Evolutionary conservation across 1,140 invertebrate genomes (phyloP).

Genomic region (Conopomorpha cramerella): DNA sequence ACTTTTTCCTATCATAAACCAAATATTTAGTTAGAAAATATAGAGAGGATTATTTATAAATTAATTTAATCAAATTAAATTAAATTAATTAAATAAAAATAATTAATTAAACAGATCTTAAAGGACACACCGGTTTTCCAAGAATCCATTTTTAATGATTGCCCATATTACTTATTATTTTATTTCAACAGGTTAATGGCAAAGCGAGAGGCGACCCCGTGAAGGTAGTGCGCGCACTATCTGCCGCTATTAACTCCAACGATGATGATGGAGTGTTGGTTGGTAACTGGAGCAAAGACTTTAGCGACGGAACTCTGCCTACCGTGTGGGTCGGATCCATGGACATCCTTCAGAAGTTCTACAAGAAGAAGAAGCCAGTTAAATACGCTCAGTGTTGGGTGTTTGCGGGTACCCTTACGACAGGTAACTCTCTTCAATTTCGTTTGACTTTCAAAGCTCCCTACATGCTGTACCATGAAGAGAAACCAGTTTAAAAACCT

Average conservation of each 20-base stretch:
- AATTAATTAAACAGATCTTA: too few relatives aligned
- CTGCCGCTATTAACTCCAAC: slow-evolving; percentile 83
- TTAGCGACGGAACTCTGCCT: slow-evolving; percentile 76
- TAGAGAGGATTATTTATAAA: too few relatives aligned
- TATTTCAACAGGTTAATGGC: slow-evolving; percentile 39
- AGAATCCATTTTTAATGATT: too few relatives aligned
- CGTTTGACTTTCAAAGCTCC: too few relatives aligned
- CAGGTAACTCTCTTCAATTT: too few relatives aligned
- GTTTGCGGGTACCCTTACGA: slow-evolving; percentile 86
- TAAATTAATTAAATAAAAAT: too few relatives aligned
- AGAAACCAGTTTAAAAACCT: too few relatives aligned
- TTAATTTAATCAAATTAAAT: too few relatives aligned
- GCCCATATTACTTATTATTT: slow-evolving; percentile 2
- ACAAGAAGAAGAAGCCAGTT: slow-evolving; percentile 83
- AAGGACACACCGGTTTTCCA: too few relatives aligned
- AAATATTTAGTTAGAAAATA: too few relatives aligned
- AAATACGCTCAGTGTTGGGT: slow-evolving; percentile 97
- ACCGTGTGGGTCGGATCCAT: slow-evolving; percentile 87
- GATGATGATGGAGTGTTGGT: slow-evolving; percentile 86
- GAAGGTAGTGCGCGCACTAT: slow-evolving; percentile 74
- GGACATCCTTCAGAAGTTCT: slow-evolving; percentile 84
- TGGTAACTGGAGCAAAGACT: slow-evolving; percentile 79
- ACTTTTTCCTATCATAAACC: too few relatives aligned
- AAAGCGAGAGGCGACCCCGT: slow-evolving; percentile 75
- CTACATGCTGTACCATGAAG: too few relatives aligned